A percentile compares a stretch with the other conserved stretches of the same genome.
These are phyloP conservation scores for Halotydeus destructor DNA, from an alignment of 1,140 invertebrate species.

Conservation along the genomic window DNA sequence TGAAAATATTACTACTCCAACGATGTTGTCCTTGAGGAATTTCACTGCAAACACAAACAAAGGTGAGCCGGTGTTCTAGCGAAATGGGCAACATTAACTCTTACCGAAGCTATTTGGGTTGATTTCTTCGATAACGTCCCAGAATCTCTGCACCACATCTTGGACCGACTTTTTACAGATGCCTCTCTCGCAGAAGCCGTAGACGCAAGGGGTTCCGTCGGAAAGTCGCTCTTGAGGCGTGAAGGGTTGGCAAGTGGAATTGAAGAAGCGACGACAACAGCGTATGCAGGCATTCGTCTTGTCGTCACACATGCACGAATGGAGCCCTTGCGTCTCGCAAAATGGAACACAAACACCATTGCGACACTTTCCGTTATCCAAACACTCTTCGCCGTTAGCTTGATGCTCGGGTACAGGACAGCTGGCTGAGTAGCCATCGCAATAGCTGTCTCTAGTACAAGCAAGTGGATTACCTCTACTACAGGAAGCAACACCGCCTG, in stretches of 20 bases:
- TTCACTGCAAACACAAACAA: no score
- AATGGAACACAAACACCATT: conserved; percentile 69
- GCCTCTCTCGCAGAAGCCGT: conserved; percentile 89
- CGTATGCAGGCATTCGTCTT: conserved; percentile 63
- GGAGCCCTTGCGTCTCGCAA: conserved; percentile 70
- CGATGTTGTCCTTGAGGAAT: no score
- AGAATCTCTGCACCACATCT: conserved; percentile 80
- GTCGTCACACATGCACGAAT: conserved; percentile 85
- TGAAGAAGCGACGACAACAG: conserved; percentile 52
- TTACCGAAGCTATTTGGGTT: conserved; percentile 66
- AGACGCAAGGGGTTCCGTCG: conserved; percentile 82
- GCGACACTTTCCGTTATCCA: conserved; percentile 65
- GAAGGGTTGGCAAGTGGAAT: conserved; percentile 72
- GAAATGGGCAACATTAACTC: no score
- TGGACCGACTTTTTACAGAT: conserved; percentile 80
- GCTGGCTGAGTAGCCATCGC: conserved; percentile 22
- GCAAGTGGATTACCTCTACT: conserved; percentile 64
- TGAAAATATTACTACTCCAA: no score
- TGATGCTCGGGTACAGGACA: conserved; percentile 64
- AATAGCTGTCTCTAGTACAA: conserved; percentile 56
- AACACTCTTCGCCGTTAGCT: conserved; percentile 59
- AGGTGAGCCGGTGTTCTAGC: no score
- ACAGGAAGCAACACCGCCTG: conserved; percentile 47
- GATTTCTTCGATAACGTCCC: conserved; percentile 90
- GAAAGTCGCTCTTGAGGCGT: conserved; percentile 64